phyloP scores from a whole-genome alignment of 2,113 vertebrate species.

The Isurus oxyrinchus region DNA sequence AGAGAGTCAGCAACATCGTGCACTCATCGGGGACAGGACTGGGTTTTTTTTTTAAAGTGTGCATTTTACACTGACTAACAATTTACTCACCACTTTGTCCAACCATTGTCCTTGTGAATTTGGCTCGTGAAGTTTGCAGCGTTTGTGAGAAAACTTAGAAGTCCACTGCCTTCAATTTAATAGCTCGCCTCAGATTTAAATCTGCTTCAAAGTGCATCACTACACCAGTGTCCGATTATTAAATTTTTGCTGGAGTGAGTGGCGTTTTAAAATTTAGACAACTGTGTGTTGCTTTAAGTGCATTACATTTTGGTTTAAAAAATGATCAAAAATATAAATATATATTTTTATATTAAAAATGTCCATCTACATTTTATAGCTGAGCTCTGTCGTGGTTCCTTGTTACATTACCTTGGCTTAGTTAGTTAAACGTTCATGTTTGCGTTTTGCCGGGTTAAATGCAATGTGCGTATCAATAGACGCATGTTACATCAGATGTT shows the following conservation, averaged over 20 bases:
- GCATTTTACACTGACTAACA: background rate
- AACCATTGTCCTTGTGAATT: background rate
- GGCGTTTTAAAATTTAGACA: background rate
- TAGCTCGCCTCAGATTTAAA: background rate
- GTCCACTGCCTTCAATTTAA: background rate
- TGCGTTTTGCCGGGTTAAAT: background rate
- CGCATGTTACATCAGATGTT: background rate
- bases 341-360: too few species aligned
- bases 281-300: background rate
- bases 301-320: background rate
- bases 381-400: background rate
- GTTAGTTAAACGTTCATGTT: background rate
- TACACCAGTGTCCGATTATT: background rate
- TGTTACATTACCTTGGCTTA: background rate
- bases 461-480: background rate
- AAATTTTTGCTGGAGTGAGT: background rate
- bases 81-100: too few species aligned
- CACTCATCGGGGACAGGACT: too few species aligned
- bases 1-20: background rate
- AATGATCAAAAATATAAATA: too few species aligned
- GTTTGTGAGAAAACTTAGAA: too few species aligned
- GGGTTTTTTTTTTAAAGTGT: background rate
- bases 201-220: too few species aligned
- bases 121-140: background rate
- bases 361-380: background rate